These are phyloP conservation scores for Sitophilus oryzae DNA, from an alignment of 1,140 invertebrate genomes.

Conservation along the genomic window DNA sequence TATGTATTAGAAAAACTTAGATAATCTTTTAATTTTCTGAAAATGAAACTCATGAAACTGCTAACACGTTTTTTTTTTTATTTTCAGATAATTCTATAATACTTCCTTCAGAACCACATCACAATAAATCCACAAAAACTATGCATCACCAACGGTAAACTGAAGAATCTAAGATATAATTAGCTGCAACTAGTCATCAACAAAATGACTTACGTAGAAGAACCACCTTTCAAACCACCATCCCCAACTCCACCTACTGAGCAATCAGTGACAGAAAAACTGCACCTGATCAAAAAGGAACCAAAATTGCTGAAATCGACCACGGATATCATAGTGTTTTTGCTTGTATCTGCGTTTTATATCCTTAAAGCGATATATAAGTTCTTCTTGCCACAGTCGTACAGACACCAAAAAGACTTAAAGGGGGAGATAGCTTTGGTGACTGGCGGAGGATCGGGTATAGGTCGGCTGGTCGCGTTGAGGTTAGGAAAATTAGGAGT, in stretches of 20 bases:
- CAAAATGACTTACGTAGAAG: constrained; percentile 20
- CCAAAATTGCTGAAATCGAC: constrained; percentile 46
- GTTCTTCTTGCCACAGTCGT: constrained; percentile 44
- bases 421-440: constrained; percentile 72
- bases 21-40: too few relatives aligned
- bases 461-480: constrained; percentile 77
- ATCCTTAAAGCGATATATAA: constrained; percentile 42
- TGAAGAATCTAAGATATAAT: too few relatives aligned
- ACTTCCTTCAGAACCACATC: too few relatives aligned
- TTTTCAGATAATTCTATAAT: too few relatives aligned
- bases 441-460: constrained; percentile 83
- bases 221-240: constrained; percentile 13
- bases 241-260: constrained; percentile 4
- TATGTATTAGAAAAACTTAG: too few relatives aligned
- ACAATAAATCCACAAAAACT: too few relatives aligned
- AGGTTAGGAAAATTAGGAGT: constrained; percentile 74
- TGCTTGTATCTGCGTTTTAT: constrained; percentile 52
- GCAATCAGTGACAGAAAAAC: not conserved
- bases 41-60: too few relatives aligned
- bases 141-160: too few relatives aligned
- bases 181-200: too few relatives aligned
- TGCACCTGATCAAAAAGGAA: constrained; percentile 6
- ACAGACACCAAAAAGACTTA: constrained; percentile 53
- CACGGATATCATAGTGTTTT: constrained; percentile 57
- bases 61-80: too few relatives aligned